Percentiles rank a stretch among this genome's conserved stretches.
Evolutionary conservation across 1,140 invertebrate genomes (phyloP).

Genomic region (Vanessa tameamea): DNA sequence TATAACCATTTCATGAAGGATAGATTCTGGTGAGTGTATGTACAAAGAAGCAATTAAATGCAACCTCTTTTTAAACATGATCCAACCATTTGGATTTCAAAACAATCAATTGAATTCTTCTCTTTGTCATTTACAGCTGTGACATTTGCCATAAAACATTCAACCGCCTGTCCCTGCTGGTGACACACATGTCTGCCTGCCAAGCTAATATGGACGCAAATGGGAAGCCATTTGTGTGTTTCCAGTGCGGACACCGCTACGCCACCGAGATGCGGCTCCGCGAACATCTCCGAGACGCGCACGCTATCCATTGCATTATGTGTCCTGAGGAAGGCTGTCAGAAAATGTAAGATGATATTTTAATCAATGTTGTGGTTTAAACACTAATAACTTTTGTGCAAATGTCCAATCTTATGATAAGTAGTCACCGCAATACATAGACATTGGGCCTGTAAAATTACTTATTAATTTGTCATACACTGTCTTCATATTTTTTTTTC

Average conservation of each 20-base stretch:
- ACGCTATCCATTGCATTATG: constrained; percentile 38
- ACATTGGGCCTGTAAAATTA: too few relatives aligned
- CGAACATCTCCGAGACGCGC: constrained; percentile 48
- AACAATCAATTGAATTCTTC: neutral
- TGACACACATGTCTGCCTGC: constrained; percentile 55
- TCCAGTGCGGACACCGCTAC: constrained; percentile 48
- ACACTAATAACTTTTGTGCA: too few relatives aligned
- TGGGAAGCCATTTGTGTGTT: constrained; percentile 52
- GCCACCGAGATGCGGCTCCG: constrained; percentile 41
- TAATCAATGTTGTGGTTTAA: too few relatives aligned
- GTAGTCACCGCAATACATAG: too few relatives aligned
- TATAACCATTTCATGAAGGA: constrained; percentile 61
- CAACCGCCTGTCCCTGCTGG: constrained; percentile 55
- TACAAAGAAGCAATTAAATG: neutral
- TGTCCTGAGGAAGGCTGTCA: constrained; percentile 48
- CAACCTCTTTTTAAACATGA: too few relatives aligned
- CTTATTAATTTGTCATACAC: too few relatives aligned
- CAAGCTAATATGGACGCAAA: constrained; percentile 28
- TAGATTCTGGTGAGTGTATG: constrained; percentile 61
- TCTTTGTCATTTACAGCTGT: constrained; percentile 44
- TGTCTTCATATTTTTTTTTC: too few relatives aligned
- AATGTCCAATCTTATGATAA: too few relatives aligned
- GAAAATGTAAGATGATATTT: constrained; percentile 47
- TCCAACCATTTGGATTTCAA: neutral
- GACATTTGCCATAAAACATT: constrained; percentile 56